A percentile compares a stretch with the other conserved stretches of the same genome.
These are phyloP conservation scores for Xiphorhynchus elegans DNA, from an alignment of 2,113 vertebrate species.

Conservation along the genomic window DNA sequence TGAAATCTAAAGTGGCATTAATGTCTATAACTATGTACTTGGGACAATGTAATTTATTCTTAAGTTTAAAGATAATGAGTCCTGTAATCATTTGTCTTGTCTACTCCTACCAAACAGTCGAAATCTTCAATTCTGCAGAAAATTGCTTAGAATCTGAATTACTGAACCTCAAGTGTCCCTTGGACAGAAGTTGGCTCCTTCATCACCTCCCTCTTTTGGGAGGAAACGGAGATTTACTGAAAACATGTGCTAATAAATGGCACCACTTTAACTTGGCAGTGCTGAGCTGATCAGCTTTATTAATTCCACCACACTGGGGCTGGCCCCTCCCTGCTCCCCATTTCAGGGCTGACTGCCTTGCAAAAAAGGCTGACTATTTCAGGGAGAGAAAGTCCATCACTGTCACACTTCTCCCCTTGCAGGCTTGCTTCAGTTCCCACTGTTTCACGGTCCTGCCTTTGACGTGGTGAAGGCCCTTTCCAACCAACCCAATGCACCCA, in stretches of 20 bases:
- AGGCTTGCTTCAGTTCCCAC: background rate
- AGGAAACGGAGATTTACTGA: background rate
- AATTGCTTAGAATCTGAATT: background rate
- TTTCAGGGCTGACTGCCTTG: background rate
- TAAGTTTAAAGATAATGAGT: background rate
- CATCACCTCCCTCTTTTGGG: background rate
- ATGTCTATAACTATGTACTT: background rate
- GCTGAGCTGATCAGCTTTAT: background rate
- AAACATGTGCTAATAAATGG: background rate
- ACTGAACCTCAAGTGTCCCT: background rate
- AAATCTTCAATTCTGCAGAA: background rate
- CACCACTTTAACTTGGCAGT: background rate
- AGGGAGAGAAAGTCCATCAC: background rate
- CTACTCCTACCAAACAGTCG: background rate
- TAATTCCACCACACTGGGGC: background rate
- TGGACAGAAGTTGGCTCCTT: background rate
- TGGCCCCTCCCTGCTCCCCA: background rate
- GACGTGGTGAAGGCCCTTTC: background rate
- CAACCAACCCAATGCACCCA: background rate
- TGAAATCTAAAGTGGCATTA: background rate
- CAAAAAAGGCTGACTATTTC: background rate
- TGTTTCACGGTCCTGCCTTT: fast-evolving
- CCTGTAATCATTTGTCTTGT: background rate
- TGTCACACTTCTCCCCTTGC: background rate
- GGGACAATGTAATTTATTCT: background rate